Conservation (phyloP, 2,113 vertebrate species). For the Serinus canaria region DNA sequence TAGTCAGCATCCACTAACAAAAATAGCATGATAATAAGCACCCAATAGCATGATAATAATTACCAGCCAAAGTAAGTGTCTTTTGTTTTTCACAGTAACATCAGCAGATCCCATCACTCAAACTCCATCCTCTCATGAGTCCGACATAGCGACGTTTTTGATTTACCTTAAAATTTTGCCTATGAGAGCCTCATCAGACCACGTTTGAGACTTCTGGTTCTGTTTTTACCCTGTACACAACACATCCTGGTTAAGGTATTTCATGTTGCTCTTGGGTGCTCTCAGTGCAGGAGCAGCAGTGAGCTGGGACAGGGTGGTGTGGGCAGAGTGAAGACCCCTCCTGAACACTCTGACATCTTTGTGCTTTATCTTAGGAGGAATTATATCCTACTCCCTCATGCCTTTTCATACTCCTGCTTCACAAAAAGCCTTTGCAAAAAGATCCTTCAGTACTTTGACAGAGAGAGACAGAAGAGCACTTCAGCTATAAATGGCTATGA, state of each 20-base stretch:
- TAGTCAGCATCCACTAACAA: neutral
- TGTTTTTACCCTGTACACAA: neutral
- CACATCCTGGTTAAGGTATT: neutral
- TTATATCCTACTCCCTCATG: neutral
- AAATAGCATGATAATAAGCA: neutral
- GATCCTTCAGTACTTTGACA: neutral
- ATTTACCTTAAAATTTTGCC: neutral
- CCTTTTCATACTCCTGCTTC: neutral
- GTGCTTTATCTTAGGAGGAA: neutral
- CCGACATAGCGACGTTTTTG: neutral
- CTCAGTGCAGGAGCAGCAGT: rapidly evolving
- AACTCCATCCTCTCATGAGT: neutral
- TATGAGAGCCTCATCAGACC: neutral
- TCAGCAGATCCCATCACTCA: neutral
- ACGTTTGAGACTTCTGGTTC: neutral
- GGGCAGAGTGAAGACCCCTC: neutral
- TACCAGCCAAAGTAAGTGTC: neutral
- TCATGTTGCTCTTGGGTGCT: neutral
- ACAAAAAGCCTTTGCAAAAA: neutral
- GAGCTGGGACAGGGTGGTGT: neutral
- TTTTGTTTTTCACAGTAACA: neutral
- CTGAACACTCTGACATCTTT: rapidly evolving
- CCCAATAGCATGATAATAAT: neutral
- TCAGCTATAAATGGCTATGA: neutral
- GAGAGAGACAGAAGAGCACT: neutral